Conservation (phyloP, 2,888 invertebrate genomes). For the Limnephilus rhombicus region DNA sequence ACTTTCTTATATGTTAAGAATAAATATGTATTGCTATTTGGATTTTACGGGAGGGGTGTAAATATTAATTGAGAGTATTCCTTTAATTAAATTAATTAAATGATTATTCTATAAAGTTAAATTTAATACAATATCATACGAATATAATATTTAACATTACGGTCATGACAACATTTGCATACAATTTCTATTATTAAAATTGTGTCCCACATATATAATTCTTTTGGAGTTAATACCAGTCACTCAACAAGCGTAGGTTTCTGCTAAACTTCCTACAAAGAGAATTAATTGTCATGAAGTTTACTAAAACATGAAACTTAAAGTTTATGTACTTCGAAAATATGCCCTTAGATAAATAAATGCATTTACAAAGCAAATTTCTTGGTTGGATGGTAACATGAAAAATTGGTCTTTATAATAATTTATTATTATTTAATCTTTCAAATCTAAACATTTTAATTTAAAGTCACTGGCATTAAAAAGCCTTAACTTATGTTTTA, state of each 20-base stretch:
- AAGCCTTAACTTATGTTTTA: constrained; percentile 17
- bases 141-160: constrained; percentile 5
- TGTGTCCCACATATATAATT: constrained; percentile 48
- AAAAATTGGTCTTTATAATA: constrained; percentile 39
- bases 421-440: constrained; percentile 28
- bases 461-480: constrained; percentile 37
- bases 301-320: neutral
- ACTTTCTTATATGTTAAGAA: neutral
- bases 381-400: constrained; percentile 45
- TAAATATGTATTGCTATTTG: neutral
- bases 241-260: constrained; percentile 9
- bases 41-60: neutral
- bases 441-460: constrained; percentile 19
- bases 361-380: constrained; percentile 41
- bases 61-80: neutral
- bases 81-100: neutral
- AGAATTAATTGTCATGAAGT: neutral
- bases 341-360: constrained; percentile 26
- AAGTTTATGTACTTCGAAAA: neutral
- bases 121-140: neutral
- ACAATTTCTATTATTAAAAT: constrained; percentile 50
- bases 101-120: neutral
- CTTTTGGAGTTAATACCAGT: constrained; percentile 35
- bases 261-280: constrained; percentile 7
- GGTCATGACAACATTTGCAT: constrained; percentile 16